Percentiles rank a stretch among this genome's conserved stretches.
Conservation (phyloP, 1,140 invertebrate genomes). For the Eumeta japonica region DNA sequence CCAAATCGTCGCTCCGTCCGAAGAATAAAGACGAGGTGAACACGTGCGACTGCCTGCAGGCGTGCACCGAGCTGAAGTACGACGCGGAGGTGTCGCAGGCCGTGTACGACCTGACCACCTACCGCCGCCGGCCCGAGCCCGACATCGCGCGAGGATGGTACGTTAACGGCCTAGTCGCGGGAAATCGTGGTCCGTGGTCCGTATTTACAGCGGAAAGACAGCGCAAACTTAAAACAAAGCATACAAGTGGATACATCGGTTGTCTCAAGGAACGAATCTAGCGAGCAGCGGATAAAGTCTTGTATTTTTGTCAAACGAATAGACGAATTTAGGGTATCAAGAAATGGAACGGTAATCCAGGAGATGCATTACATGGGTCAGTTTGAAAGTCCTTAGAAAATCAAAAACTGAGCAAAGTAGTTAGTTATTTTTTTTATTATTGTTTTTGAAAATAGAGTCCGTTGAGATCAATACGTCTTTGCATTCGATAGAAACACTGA, state of each 20-base stretch:
- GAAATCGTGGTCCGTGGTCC: neutral
- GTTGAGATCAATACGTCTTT: no score
- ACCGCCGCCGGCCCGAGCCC: conserved; percentile 8
- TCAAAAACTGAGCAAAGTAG: no score
- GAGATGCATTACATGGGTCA: no score
- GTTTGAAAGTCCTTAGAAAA: no score
- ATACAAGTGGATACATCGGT: conserved; percentile 19
- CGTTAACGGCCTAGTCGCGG: neutral
- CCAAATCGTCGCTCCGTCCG: conserved; percentile 17
- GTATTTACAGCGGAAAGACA: conserved; percentile 1
- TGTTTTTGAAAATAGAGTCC: no score
- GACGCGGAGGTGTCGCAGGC: conserved; percentile 61
- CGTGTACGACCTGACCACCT: conserved; percentile 44
- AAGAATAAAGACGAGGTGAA: conserved; percentile 1
- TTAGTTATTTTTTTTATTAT: no score
- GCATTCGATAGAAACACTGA: no score
- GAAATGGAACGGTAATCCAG: no score
- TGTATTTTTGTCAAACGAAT: no score
- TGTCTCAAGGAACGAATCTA: no score
- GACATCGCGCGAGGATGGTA: conserved; percentile 13
- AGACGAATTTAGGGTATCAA: no score
- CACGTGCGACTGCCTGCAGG: conserved; percentile 60
- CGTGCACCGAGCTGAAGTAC: conserved; percentile 61
- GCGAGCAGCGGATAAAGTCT: no score
- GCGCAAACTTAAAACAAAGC: conserved; percentile 1